phyloP scores from a whole-genome alignment of 2,797 vertebrate genomes.

The Eulemur mongoz region DNA sequence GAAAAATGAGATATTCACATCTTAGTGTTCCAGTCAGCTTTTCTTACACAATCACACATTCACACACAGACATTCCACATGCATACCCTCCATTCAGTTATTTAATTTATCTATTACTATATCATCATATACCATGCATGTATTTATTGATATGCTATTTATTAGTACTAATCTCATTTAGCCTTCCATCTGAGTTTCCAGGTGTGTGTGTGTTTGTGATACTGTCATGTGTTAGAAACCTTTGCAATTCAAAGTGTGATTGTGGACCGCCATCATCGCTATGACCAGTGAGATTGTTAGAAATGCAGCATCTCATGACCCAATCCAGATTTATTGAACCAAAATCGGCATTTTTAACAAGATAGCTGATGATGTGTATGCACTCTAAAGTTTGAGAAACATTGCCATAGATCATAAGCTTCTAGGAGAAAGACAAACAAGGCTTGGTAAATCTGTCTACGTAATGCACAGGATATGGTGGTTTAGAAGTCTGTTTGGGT shows the following conservation, averaged over 20 bases:
- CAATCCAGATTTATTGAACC: background rate
- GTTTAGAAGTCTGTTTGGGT: background rate
- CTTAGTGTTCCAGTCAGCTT: background rate
- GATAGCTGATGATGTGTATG: background rate
- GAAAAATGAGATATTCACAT: background rate
- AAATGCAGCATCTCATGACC: background rate
- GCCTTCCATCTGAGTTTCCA: background rate
- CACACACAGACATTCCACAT: background rate
- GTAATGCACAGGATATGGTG: background rate
- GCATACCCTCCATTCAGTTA: background rate
- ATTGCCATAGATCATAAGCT: background rate
- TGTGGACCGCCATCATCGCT: background rate
- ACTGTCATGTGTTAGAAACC: background rate
- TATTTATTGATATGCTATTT: background rate
- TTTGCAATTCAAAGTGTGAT: background rate
- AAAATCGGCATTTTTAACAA: background rate
- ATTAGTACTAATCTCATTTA: background rate
- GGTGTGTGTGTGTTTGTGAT: background rate
- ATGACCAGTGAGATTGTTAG: background rate
- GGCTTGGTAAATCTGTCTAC: background rate
- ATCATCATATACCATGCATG: background rate
- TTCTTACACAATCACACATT: background rate
- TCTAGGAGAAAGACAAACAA: background rate
- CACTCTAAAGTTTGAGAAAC: conserved; percentile 4
- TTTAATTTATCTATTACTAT: background rate